Evolutionary conservation across 2,888 invertebrate genomes (phyloP), one percentile per base, ranked within the genome.

Genomic region (Acronicta psi): DNA sequence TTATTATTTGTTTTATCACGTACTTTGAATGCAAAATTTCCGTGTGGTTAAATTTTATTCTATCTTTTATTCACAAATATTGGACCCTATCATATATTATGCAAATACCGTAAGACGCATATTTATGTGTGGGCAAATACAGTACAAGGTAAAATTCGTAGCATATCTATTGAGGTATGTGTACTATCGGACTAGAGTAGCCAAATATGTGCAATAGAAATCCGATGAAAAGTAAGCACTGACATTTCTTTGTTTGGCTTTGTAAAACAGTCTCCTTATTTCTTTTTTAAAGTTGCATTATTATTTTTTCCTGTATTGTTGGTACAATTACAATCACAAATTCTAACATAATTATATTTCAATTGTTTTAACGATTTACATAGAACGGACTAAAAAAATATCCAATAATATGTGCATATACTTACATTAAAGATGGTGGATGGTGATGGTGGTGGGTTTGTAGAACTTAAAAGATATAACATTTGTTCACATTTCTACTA

Each of bases 1-100:
- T 72, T 74, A 66, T 75, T 75, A 73, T 75, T 73, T 67, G 55
- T 72, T 75, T 75, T 75, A 75, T 73, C 75, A 62, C 75, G 59
- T 73, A 73, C 75, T 75, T 70, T 53, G 60, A 64, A 69, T 59
- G 62, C 44, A 51, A 38, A 53, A 62, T 63, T 69, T 69, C 49
- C 67, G 69, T 62, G 54, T 73, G 64, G 75, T 69, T 69, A 73
- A 75, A 75, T 73, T 73, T 75, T 75, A 69, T 75, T 62, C 18
- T 42, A 59, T 59, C 59, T 55, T 69, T 74, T 46, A 58, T 62
- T 59, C 41, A 58, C 40, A 75, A 64, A 64, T 64, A 66, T 64
- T 58, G 58, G 38, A 55, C 57, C 51, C 11, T 66, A 54, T 58
- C 57, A 63, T 67, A 62, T n/a, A n/a, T n/a, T n/a, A n/a, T 75